phyloP scores from a whole-genome alignment of 2,888 invertebrate genomes.

The Agrotis puta region DNA sequence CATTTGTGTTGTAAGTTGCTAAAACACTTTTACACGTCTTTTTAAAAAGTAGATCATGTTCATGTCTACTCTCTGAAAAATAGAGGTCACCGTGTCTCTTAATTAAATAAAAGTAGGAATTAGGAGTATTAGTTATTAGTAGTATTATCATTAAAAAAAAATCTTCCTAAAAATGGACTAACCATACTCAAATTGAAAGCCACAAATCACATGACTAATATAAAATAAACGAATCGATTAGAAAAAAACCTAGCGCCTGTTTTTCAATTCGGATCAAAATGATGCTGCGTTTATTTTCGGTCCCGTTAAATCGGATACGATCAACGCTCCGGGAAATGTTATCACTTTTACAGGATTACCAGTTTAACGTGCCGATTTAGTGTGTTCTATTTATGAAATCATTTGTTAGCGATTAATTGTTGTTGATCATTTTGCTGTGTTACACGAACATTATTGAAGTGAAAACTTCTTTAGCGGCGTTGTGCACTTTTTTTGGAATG shows the following conservation, averaged over 20 bases:
- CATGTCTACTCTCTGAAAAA: no score
- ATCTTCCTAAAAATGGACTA: no score
- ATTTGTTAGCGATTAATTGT: background rate
- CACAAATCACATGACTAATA: slow-evolving; percentile 21
- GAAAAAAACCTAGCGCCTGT: slow-evolving; percentile 6
- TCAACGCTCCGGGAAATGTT: slow-evolving; percentile 24
- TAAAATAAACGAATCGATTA: slow-evolving; percentile 32
- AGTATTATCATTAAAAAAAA: no score
- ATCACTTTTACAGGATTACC: slow-evolving; percentile 38
- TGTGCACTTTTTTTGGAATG: no score
- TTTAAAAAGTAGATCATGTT: no score
- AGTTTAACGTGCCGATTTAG: slow-evolving; percentile 8
- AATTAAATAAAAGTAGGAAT: background rate
- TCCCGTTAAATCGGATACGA: slow-evolving; percentile 17
- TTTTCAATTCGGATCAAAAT: slow-evolving; percentile 36
- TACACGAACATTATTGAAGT: background rate
- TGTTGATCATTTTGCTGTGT: background rate
- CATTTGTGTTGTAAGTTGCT: background rate
- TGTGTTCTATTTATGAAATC: background rate
- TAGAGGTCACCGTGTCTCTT: no score
- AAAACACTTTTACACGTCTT: no score
- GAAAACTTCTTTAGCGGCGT: no score
- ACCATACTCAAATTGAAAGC: background rate
- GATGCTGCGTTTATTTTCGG: slow-evolving; percentile 33
- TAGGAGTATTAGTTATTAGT: no score